Base-by-base conservation (phyloP, 1,140 invertebrate genomes). In the Heliothis subflexa region DNA sequence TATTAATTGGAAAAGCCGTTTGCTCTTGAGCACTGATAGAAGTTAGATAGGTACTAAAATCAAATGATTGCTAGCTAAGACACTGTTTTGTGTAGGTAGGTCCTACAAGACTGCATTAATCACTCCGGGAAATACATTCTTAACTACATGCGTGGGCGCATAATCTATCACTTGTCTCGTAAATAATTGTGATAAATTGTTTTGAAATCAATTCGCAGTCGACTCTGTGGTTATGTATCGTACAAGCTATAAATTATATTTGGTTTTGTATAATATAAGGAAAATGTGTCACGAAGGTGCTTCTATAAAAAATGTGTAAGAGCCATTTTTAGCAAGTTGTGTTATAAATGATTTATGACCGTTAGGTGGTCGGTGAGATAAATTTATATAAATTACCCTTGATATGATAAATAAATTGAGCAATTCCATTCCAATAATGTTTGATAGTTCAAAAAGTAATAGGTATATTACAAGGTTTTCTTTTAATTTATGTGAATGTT, bases 91-190 rank as follows among this genome's bases (percentile, higher is more conserved):
- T 59, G 55, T 59, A 40, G 18, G 50, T 11, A 52, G 11, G 2
- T 52, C 10, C 50, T 54, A 47, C 13, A 16, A 70, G 21, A 54
- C 49, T n/a, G 12, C 25, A 70, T 70, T 25, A 74, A 74, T 50
- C 72, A 75, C 72, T 3, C 16, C 18, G 40, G n/a, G 13, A 25
- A 61, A 64, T 25, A 62, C 47, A 64, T 75, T 16, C 54, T 9
- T 40, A 55, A 25, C 72, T 62, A 5, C 0, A 4, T 47, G 59
- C 57, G 73, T 75, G n/a, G 73, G 73, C 59, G 73, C 55, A 64
- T 16, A 40, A 64, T 75, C 28, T 75, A 62, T 75, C 73, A 75
- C 18, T 52, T 62, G 73, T 75, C 21, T 52, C 57, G 47, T 75
- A 75, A 75, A 75, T 64, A 49, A 64, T 40, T 62, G 59, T 9